Conservation (phyloP, 64 coral and sea anemone genomes). For the Pachyseris speciosa region DNA sequence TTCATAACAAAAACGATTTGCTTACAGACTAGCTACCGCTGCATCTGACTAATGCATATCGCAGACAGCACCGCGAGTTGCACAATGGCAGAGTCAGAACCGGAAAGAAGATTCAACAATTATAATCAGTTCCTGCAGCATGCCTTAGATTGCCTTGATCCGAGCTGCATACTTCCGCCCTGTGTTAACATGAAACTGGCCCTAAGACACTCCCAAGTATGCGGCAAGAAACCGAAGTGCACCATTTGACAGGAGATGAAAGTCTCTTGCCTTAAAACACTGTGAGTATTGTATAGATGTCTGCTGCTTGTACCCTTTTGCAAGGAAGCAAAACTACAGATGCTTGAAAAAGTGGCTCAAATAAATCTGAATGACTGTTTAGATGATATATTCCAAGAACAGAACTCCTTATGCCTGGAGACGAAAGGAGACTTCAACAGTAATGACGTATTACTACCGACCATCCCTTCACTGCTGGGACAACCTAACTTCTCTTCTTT, state of each 20-base stretch:
- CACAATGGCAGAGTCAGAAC: neutral
- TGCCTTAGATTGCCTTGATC: neutral
- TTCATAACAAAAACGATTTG: too few relatives aligned
- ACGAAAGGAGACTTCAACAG: neutral
- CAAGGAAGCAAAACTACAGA: neutral
- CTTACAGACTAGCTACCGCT: too few relatives aligned
- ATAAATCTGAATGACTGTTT: neutral
- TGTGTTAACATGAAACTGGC: constrained; percentile 14
- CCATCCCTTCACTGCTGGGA: too few relatives aligned
- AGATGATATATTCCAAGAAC: neutral
- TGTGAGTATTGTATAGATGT: neutral
- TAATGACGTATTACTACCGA: too few relatives aligned
- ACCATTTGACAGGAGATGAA: neutral
- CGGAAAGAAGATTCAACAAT: neutral
- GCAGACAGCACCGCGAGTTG: too few relatives aligned
- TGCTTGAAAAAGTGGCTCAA: neutral
- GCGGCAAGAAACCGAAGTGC: neutral
- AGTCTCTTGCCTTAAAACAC: neutral
- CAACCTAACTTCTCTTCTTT: too few relatives aligned
- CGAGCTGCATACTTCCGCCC: neutral
- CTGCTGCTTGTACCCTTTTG: constrained; percentile 2
- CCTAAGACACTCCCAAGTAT: neutral
- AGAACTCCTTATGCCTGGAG: neutral
- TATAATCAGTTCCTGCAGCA: neutral
- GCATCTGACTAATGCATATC: too few relatives aligned